A percentile compares a stretch with the other conserved stretches of the same genome.
Conservation (phyloP, 2,113 vertebrate genomes). For the Vicugna pacos region DNA sequence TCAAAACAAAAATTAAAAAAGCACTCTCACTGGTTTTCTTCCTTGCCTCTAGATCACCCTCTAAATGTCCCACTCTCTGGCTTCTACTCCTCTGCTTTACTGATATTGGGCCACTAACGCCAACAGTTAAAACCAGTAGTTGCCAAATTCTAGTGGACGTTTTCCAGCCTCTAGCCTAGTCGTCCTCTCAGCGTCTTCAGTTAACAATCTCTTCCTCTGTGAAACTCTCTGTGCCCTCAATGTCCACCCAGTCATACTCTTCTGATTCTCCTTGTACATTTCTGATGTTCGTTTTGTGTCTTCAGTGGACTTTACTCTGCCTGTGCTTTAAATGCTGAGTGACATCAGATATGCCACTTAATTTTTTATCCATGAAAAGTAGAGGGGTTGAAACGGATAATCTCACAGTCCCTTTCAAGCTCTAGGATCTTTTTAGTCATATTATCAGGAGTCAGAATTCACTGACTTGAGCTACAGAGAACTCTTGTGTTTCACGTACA, state of each 20-base stretch:
- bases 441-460: background rate
- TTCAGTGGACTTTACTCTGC: background rate
- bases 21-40: background rate
- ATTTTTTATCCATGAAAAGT: conserved; percentile 20
- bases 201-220: background rate
- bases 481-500: conserved; percentile 32
- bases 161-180: background rate
- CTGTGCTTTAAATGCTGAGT: background rate
- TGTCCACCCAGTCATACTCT: too few species aligned
- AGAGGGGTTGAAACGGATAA: background rate
- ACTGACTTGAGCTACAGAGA: conserved; percentile 7
- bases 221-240: background rate
- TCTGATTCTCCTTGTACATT: background rate
- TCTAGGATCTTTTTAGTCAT: background rate
- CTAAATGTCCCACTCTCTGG: background rate
- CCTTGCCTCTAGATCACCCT: background rate
- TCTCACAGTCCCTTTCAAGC: background rate
- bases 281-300: background rate
- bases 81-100: background rate
- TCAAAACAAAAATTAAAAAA: conserved; percentile 34
- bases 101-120: background rate
- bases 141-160: background rate
- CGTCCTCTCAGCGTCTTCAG: background rate
- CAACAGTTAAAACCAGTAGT: background rate
- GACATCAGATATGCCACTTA: background rate